Evolutionary conservation across 2,113 vertebrate genomes (phyloP), one percentile per base, ranked within the genome.

Genomic region (Sapajus apella): DNA sequence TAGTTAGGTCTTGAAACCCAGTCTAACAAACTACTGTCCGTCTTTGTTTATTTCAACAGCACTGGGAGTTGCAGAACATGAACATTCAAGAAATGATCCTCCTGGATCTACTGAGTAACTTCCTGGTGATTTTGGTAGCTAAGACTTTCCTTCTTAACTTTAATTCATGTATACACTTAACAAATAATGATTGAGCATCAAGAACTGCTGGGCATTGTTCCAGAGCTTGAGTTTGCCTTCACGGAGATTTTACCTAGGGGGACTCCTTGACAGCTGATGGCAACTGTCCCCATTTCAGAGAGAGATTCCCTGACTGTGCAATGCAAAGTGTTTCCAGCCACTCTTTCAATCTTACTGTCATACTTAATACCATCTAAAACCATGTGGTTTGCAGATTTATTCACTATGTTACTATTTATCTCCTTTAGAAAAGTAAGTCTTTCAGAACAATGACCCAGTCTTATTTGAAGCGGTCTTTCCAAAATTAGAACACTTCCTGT

Each of bases 341-440:
- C 18, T 43, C 8, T 43, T n/a, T 4, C 25, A 1, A 23, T 45
- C 82, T 70, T 72, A 8, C 40, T 13, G 0, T 14, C 13, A 11
- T 20, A 40, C 32, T 43, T 43, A 75, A 37, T 56, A 23, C 20
- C 21, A 43, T 40, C 35, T 12, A 14, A 95, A 80, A 40, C 35
- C 16, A 37, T 12, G 17, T 1, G 14, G 6, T 68, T 73, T 6
- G 4, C 7, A 21, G 8, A 37, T 66, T 56, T 47, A 35, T 45
- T 70, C 79, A 93, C 9, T 55, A 14, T 40, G 56, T 79, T 52
- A 40, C 9, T 40, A 1, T 3, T n/a, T 35, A 0, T 43, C 52
- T 96, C 66, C 45, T 21, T 61, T 40, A 55, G 58, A 90, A 82
- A 94, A 82, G 77, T 20, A 90, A 40, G n/a, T 55, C 23, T 2